Evolutionary conservation across 2,113 vertebrate species (phyloP), one percentile per base, ranked within the genome.

Genomic region (Gulo gulo): DNA sequence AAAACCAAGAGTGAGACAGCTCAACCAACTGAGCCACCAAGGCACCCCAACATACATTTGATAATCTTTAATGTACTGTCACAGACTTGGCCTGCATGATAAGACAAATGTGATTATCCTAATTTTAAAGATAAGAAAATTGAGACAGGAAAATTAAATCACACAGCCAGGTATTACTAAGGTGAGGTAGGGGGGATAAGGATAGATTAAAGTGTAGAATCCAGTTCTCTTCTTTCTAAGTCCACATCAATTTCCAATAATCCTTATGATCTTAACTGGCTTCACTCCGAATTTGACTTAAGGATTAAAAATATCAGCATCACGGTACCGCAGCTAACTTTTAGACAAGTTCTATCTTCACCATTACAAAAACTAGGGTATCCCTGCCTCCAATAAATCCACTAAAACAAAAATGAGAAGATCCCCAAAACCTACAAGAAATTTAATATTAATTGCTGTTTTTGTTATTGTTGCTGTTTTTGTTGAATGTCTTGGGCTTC

Each of bases 101-200:
- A 97, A 88, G n/a, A 83, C 47, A 92, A 74, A 80, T 67, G 42
- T 24, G 39, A 82, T 82, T 78, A 61, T 79, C 23, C 65, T 86
- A n/a, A 92, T 76, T 96, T 97, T 82, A 79, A 86, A 89, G 59
- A 96, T 47, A 23, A 94, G 67, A 83, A 81, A 59, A 83, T 61
- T 59, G 18, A 94, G 67, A 67, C 9, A 55, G n/a, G 87, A 80
- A 86, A 87, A 39, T 63, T 65, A 84, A 93, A 50, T 94, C 65
- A 55, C 9, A 36, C 21, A 65, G 23, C 16, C 57, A 80, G 23
- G 18, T 59, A 50, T 9, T 71, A 20, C 15, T 94, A 42, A 96
- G 42, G 52, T 39, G 87, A 96, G 11, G 12, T 34, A 50, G 18
- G 26, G 24, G 29, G 16, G 13, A 10, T 79, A 83, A 67, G n/a